phyloP scores from a whole-genome alignment of 2,797 vertebrate species.

The Falco peregrinus region DNA sequence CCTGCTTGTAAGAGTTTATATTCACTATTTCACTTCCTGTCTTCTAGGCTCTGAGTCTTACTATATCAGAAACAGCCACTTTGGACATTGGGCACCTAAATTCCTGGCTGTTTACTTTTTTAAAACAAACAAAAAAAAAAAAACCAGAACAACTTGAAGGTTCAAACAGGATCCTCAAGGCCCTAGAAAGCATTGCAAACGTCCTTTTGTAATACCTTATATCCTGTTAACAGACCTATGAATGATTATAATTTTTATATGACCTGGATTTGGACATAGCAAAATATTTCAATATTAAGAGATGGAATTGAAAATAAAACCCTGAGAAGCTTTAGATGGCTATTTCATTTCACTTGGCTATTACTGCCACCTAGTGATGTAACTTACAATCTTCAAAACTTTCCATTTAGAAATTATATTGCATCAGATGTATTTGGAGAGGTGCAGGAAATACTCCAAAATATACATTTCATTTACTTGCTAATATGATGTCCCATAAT shows the following conservation, averaged over 20 bases:
- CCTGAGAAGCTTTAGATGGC: neutral
- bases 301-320: neutral
- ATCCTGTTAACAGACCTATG: neutral
- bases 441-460: neutral
- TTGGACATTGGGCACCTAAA: neutral
- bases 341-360: neutral
- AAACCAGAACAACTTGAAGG: neutral
- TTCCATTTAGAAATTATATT: neutral
- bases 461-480: neutral
- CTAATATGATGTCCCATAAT: neutral
- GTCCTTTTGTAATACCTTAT: neutral
- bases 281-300: neutral
- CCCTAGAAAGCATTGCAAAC: neutral
- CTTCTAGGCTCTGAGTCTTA: neutral
- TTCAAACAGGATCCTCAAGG: neutral
- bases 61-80: neutral
- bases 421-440: neutral
- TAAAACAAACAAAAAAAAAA: neutral
- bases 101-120: neutral
- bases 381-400: neutral
- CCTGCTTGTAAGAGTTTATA: neutral
- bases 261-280: neutral
- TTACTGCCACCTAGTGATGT: constrained; percentile 67
- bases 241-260: neutral
- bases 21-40: neutral